Evolutionary conservation across 2,797 vertebrate genomes (phyloP), one percentile per base, ranked within the genome.

Genomic region (Urosaurus nigricauda): DNA sequence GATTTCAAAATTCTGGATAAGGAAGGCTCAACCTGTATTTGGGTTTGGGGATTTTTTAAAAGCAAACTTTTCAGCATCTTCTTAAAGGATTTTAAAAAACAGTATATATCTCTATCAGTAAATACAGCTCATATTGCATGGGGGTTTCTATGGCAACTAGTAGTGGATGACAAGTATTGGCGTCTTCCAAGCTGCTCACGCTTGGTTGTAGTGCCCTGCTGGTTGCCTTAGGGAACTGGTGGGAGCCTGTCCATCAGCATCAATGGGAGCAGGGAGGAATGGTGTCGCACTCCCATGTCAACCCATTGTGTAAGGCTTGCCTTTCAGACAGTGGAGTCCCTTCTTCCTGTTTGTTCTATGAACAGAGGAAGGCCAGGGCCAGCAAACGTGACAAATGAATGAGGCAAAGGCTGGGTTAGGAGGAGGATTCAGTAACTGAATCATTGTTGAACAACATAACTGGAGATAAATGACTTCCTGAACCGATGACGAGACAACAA

Each of bases 401-500:
- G 0, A 79, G 83, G 87, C 85, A 87, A 14, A 4, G 51, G 75
- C 40, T 65, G 85, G 84, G 86, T 82, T 40, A 51, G 60, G 43
- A 86, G 87, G 80, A 19, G 88, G 89, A 6, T 32, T 32, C 35
- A 32, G 75, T 51, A 74, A 85, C 88, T 84, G 79, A 88, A 83
- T 92, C 13, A 70, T 56, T 2, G 90, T 92, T 86, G 92, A 89
- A 91, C 85, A 73, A 89, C 89, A 70, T 6, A n/a, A 60, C 83
- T 79, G 58, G n/a, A 93, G 85, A 94, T 93, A 94, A 96, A 96
- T 94, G 58, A 94, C 95, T 97, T 97, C 96, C 94, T 96, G 80
- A 79, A 93, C 77, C n/a, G 21, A 77, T 80, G 91, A 96, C 95
- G 94, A 95, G 95, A 94, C 71, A 40, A 91, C 90, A 56, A 21